These are phyloP conservation scores for Lagocephalus sceleratus DNA, from an alignment of 2,797 vertebrate genomes.

Conservation along the genomic window DNA sequence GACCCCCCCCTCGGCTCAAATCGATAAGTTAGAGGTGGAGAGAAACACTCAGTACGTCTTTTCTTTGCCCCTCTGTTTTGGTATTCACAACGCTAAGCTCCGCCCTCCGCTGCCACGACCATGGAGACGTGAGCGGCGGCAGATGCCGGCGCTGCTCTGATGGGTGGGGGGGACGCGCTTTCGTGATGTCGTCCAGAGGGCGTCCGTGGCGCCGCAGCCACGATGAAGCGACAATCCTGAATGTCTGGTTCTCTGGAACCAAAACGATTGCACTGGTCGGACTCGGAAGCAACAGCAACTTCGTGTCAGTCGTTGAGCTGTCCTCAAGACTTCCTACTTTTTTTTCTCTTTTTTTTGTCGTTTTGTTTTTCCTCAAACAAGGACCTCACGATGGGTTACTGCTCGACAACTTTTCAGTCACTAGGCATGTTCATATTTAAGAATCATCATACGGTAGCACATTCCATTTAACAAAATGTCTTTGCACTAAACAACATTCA, in stretches of 20 bases:
- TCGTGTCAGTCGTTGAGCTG: slow-evolving; percentile 43
- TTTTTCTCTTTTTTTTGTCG: slow-evolving; percentile 21
- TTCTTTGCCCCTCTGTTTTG: slow-evolving; percentile 36
- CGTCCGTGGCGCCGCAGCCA: slow-evolving; percentile 19
- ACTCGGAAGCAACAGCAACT: slow-evolving; percentile 40
- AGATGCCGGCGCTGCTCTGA: slow-evolving; percentile 7
- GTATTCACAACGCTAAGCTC: slow-evolving; percentile 45
- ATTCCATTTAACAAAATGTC: slow-evolving; percentile 84
- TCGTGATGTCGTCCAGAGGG: slow-evolving; percentile 23
- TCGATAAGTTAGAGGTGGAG: slow-evolving; percentile 50
- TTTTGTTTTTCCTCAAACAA: slow-evolving; percentile 11
- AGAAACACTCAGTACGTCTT: slow-evolving; percentile 36
- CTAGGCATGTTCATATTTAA: slow-evolving; percentile 81
- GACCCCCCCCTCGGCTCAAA: slow-evolving; percentile 43
- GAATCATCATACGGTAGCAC: slow-evolving; percentile 78
- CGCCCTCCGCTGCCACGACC: slow-evolving; percentile 36
- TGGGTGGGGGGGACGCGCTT: slow-evolving; percentile 28
- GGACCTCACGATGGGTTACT: slow-evolving; percentile 42
- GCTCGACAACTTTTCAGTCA: slow-evolving; percentile 74
- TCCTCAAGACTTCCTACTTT: slow-evolving; percentile 22
- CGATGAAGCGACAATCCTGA: slow-evolving; percentile 47
- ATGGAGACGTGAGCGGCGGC: slow-evolving; percentile 23
- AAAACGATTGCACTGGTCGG: slow-evolving; percentile 63
- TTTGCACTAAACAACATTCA: slow-evolving; percentile 91
- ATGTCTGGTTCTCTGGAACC: slow-evolving; percentile 58